phyloP scores from a whole-genome alignment of 2,888 invertebrate genomes.

The Napeogenes sylphis region DNA sequence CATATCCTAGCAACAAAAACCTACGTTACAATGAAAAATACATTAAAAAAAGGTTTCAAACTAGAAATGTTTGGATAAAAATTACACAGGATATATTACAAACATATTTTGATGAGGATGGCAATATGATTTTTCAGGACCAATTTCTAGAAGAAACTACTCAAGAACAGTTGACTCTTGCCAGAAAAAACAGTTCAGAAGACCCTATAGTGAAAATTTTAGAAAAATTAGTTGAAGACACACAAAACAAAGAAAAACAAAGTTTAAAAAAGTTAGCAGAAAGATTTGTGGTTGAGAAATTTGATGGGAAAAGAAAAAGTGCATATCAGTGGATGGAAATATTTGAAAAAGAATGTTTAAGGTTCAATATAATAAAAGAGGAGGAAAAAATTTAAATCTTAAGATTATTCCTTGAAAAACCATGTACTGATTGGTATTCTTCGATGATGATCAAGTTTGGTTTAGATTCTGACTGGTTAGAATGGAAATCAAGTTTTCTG shows the following conservation, averaged over 20 bases:
- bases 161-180: slow-evolving; percentile 10
- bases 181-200: slow-evolving; percentile 4
- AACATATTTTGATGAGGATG: slow-evolving; percentile 27
- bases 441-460: slow-evolving; percentile 26
- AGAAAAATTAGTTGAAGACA: slow-evolving; percentile 29
- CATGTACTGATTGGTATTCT: slow-evolving; percentile 27
- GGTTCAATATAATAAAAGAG: slow-evolving; percentile 32
- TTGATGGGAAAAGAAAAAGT: slow-evolving; percentile 32
- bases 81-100: slow-evolving; percentile 20
- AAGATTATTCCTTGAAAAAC: slow-evolving; percentile 34
- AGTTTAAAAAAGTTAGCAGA: slow-evolving; percentile 33
- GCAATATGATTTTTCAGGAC: slow-evolving; percentile 25
- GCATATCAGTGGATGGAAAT: slow-evolving; percentile 34
- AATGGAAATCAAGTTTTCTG: slow-evolving; percentile 35
- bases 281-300: slow-evolving; percentile 39
- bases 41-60: slow-evolving; percentile 27
- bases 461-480: slow-evolving; percentile 23
- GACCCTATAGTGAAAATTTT: slow-evolving; percentile 22
- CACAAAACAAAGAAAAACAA: slow-evolving; percentile 23
- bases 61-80: slow-evolving; percentile 27
- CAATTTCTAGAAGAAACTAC: slow-evolving; percentile 31
- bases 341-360: slow-evolving; percentile 39
- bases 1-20: slow-evolving; percentile 14
- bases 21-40: slow-evolving; percentile 27
- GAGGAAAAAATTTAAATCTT: slow-evolving; percentile 36